Evolutionary conservation across 1,140 invertebrate species (phyloP).

Genomic region (Homalodisca vitripennis): DNA sequence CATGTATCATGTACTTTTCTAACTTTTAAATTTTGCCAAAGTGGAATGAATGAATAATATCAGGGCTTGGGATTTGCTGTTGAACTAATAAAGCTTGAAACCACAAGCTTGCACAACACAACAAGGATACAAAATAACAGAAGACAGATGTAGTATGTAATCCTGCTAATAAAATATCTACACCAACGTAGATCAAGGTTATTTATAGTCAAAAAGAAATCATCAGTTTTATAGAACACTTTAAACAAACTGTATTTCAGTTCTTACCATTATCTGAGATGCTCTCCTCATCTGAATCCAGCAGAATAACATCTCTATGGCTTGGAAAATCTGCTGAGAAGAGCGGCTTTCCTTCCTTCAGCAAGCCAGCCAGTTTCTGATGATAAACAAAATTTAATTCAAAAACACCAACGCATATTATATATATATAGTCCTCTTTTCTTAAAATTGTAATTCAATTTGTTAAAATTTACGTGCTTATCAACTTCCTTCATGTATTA

Average conservation of each 20-base stretch:
- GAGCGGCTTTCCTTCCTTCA: slow-evolving; percentile 48
- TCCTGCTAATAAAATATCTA: background rate
- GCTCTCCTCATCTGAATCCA: slow-evolving; percentile 53
- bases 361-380: slow-evolving; percentile 47
- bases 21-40: background rate
- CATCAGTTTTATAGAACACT: background rate
- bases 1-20: background rate
- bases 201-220: background rate
- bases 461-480: background rate
- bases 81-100: background rate
- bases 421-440: background rate
- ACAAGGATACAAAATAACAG: background rate
- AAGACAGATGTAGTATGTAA: background rate
- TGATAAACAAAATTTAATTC: slow-evolving; percentile 24
- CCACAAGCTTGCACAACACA: background rate
- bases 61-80: too few relatives aligned
- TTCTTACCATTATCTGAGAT: slow-evolving; percentile 36
- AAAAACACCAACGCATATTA: background rate
- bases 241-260: slow-evolving; percentile 30
- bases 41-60: too few relatives aligned
- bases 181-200: background rate
- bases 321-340: slow-evolving; percentile 53
- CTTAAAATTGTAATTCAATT: background rate
- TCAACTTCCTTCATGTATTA: background rate
- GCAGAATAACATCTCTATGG: slow-evolving; percentile 57